These are phyloP conservation scores for Oreochromis aureus DNA, from an alignment of 2,113 vertebrate species.

Conservation along the genomic window DNA sequence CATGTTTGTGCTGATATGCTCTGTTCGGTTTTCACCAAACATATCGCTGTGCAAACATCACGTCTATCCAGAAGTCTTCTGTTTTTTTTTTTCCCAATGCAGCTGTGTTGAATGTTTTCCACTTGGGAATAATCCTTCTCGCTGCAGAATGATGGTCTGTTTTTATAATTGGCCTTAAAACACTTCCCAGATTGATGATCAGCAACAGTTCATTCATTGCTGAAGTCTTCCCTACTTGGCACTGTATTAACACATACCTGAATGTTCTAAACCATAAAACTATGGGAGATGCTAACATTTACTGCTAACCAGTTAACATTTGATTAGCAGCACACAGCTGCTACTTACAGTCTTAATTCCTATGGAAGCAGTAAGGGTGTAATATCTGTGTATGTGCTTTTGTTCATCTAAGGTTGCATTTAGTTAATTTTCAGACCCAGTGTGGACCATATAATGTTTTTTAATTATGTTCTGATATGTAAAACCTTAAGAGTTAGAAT, in stretches of 20 bases:
- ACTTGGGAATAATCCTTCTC: not conserved
- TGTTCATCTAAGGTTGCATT: not conserved
- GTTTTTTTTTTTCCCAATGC: fast-evolving
- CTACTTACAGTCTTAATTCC: not conserved
- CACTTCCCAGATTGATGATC: not conserved
- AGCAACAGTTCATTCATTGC: not conserved
- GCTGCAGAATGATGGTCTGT: not conserved
- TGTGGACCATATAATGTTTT: not conserved
- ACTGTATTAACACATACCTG: not conserved
- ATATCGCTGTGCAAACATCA: not conserved
- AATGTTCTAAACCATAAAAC: not conserved
- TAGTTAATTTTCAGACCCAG: not conserved
- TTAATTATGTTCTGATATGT: fast-evolving
- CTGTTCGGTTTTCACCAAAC: fast-evolving
- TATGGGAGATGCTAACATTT: not conserved
- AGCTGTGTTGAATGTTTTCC: not conserved
- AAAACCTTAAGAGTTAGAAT: not conserved
- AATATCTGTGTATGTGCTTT: not conserved
- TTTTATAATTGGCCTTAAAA: not conserved
- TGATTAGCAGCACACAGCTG: fast-evolving
- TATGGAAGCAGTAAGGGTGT: not conserved
- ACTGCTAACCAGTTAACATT: not conserved
- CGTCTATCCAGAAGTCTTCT: not conserved
- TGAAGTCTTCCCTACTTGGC: not conserved
- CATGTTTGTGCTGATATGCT: not conserved